A percentile compares a stretch with the other conserved stretches of the same genome.
phyloP scores from a whole-genome alignment of 2,113 vertebrate genomes.

The Naja naja region DNA sequence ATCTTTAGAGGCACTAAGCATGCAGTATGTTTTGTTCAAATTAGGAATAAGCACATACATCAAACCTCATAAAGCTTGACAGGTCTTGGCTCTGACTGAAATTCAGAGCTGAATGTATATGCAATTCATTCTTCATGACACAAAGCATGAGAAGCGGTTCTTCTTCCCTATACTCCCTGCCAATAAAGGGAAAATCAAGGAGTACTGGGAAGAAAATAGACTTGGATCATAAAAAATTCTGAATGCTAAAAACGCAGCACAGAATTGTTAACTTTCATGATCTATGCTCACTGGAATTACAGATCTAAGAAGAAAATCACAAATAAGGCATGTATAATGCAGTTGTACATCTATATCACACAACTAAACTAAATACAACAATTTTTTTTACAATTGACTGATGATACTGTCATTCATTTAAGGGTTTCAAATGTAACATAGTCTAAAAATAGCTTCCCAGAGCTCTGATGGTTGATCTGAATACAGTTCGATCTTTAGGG shows the following conservation, averaged over 20 bases:
- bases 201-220: not conserved
- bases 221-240: not conserved
- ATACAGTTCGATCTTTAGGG: slow-evolving; percentile 40
- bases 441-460: slow-evolving; percentile 48
- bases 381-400: slow-evolving; percentile 32
- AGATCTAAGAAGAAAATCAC: slow-evolving; percentile 7
- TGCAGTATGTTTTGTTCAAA: not conserved
- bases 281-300: not conserved
- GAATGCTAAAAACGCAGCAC: not conserved
- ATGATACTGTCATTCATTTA: slow-evolving; percentile 28
- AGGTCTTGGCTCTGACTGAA: not conserved
- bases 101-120: not conserved
- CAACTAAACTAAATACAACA: not conserved
- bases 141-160: not conserved
- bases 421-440: slow-evolving; percentile 35
- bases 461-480: slow-evolving; percentile 21
- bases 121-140: not conserved
- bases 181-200: not conserved
- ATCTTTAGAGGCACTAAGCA: not conserved
- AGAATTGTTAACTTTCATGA: not conserved
- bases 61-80: not conserved
- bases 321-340: slow-evolving; percentile 14
- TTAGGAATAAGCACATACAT: not conserved
- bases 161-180: slow-evolving; percentile 16
- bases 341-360: not conserved